Base-by-base conservation (phyloP, 1,140 invertebrate genomes). In the Apolygus lucorum region DNA sequence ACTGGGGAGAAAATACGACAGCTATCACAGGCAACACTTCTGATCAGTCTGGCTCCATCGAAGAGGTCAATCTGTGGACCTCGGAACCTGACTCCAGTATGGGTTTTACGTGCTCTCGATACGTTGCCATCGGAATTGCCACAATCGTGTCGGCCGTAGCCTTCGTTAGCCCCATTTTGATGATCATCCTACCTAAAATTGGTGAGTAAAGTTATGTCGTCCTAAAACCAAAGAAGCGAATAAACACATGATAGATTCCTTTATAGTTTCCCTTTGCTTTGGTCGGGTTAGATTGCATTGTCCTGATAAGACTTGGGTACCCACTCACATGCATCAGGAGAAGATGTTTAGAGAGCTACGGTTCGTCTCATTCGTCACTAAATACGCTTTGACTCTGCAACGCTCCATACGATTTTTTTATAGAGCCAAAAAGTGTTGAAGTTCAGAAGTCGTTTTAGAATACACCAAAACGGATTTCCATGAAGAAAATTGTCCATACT, bases 1-100 rank as follows among this genome's bases (percentile, higher is more conserved):
- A 96, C 78, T 98, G 96, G 96, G 95, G 93, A 34, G 96, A 98
- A 80, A 97, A 95, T 76, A 97, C 94, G 0, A 98, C 96, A 2
- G 95, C 93, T 0, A 89, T 98, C 25, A 98, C 96, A 2, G 95
- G 95, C 21, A 96, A 96, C 75, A 98, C 95, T 1, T 97, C 94
- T 0, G 95, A 98, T 77, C 89, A 91, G 71, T 95, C 93, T 1
- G 89, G 93, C 72, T 97, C 95, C 0, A 90, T 94, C 75, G 93
- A 98, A 78, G 93, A 96, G 79, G 86, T 89, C 0, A 88, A 87
- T 75, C 65, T 75, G 25, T 92, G 90, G 89, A 85, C 87, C 68
- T 84, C 83, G 27, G 89, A 90, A 52, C 84, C 84, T 25, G 88
- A 89, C 29, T 84, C 84, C 63, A 86, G 88, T 0, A 81, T 90